A percentile compares a stretch with the other conserved stretches of the same genome.
Conservation (phyloP, 1,140 invertebrate genomes). For the Pararge aegeria region DNA sequence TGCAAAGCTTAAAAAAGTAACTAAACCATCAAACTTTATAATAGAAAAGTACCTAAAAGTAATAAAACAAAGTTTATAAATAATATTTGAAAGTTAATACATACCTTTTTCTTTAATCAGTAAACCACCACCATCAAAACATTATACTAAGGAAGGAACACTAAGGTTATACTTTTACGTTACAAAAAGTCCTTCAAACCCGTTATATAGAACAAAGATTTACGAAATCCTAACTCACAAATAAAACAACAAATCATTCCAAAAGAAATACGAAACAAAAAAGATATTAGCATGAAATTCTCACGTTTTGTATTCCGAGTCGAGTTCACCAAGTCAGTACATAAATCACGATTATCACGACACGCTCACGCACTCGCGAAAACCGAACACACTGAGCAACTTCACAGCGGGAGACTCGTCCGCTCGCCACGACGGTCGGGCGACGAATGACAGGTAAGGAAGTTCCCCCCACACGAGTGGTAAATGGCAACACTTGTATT, state of each 20-base stretch:
- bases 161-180: neutral
- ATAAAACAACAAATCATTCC: conserved; percentile 10
- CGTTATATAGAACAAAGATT: neutral
- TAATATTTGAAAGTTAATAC: too few relatives aligned
- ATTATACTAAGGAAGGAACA: neutral
- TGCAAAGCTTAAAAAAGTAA: too few relatives aligned
- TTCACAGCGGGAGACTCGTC: conserved; percentile 18
- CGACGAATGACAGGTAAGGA: conserved; percentile 58
- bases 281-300: conserved; percentile 29
- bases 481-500: conserved; percentile 5
- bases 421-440: conserved; percentile 39
- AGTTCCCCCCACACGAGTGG: conserved; percentile 17
- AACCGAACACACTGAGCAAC: conserved; percentile 21
- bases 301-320: conserved; percentile 36
- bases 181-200: neutral
- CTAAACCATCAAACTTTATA: too few relatives aligned
- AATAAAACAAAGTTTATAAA: too few relatives aligned
- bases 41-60: too few relatives aligned
- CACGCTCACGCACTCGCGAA: conserved; percentile 32
- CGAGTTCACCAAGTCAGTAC: conserved; percentile 36
- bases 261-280: conserved; percentile 21
- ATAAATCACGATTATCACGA: conserved; percentile 39
- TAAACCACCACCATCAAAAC: too few relatives aligned
- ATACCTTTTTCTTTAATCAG: too few relatives aligned
- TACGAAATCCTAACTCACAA: neutral